Evolutionary conservation across 2,888 invertebrate genomes (phyloP), one percentile per base, ranked within the genome.

Genomic region (Eudasyphora cyanicolor): DNA sequence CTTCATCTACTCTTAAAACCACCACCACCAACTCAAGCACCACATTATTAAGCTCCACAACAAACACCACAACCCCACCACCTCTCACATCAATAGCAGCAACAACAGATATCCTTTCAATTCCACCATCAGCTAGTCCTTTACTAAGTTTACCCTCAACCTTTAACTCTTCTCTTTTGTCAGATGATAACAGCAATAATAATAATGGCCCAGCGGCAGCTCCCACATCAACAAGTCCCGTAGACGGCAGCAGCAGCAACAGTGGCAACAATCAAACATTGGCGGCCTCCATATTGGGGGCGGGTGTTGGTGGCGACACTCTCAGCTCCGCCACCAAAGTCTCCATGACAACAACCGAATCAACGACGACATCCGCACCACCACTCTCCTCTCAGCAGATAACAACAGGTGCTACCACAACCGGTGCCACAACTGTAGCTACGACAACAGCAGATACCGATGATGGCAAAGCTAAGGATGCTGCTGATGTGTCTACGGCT

Each of bases 81-180:
- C 27, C 8, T n/a, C 27, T 32, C 45, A 76, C 69, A 19, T 12
- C 24, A 4, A 35, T 21, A 35, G 1, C 7, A 10, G 19, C 64
- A 38, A 54, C 64, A 42, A 67, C 67, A 42, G 35, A 67, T 24
- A 38, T 42, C 67, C 42, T 24, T 42, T 12, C 24, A 67, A 42
- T 67, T 67, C 67, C 77, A 69, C 81, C 78, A 49, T 49, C 78
- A 76, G 79, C 84, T 75, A 81, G 81, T 84, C 81, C 84, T 75
- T 51, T 81, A 81, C 84, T 76, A 81, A 84, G 81, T 81, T 81
- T 78, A 76, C 81, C 86, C 79, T 80, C 86, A 83, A 79, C 82
- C 87, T 87, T 87, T 86, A 89, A 87, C 87, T 89, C 87, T 89
- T 89, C 88, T 90, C 88, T 88, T 88, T 88, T 87, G 86, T 87